These are phyloP conservation scores for Uria aalge DNA, from an alignment of 2,113 vertebrate species.

Conservation along the genomic window DNA sequence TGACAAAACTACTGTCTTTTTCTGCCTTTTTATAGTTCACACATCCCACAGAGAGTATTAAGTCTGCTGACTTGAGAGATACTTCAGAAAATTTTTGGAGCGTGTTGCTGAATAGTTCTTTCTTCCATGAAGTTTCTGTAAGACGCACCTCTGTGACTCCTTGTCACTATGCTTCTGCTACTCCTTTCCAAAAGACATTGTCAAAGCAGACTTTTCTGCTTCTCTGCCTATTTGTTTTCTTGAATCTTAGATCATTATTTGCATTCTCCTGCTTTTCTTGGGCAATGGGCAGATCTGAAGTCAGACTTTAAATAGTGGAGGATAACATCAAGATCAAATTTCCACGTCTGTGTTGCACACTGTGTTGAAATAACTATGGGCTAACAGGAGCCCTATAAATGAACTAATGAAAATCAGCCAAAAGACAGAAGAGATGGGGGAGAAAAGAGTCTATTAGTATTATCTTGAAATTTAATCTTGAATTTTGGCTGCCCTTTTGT, in stretches of 20 bases:
- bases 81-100: background rate
- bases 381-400: background rate
- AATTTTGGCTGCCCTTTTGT: conserved; percentile 45
- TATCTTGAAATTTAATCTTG: conserved; percentile 42
- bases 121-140: background rate
- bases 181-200: background rate
- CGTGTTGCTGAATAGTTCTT: background rate
- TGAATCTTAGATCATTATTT: background rate
- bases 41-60: background rate
- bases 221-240: background rate
- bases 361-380: background rate
- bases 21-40: background rate
- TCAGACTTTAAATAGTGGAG: background rate
- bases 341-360: background rate
- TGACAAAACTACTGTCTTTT: background rate
- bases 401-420: conserved; percentile 7
- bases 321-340: conserved; percentile 9
- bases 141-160: background rate
- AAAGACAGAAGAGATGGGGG: background rate
- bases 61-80: background rate
- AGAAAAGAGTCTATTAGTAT: background rate
- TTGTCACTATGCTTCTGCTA: background rate
- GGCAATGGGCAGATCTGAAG: background rate
- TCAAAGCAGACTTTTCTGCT: background rate
- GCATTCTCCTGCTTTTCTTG: background rate